Evolutionary conservation across 1,140 invertebrate species (phyloP).

Genomic region (Cotesia glomerata): DNA sequence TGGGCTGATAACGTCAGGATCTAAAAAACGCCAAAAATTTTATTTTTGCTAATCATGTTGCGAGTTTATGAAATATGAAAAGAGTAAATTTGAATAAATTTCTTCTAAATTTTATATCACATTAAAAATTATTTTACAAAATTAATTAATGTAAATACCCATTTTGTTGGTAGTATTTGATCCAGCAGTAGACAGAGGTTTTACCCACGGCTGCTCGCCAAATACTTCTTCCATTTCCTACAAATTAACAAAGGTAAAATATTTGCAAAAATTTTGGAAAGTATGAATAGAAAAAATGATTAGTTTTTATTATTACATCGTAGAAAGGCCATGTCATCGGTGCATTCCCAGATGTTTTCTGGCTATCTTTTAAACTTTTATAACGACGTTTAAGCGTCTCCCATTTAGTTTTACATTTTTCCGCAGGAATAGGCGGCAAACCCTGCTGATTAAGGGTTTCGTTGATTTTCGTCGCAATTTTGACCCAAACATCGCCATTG

Average conservation of each 20-base stretch:
- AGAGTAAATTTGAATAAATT: background rate
- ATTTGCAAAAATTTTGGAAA: background rate
- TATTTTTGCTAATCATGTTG: background rate
- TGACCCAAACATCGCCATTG: too few relatives aligned
- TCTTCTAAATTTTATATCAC: too few relatives aligned
- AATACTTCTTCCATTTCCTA: background rate
- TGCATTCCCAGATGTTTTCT: background rate
- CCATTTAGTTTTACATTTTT: background rate
- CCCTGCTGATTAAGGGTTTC: too few relatives aligned
- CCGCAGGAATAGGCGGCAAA: background rate
- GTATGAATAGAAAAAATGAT: background rate
- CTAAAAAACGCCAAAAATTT: background rate
- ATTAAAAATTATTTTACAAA: too few relatives aligned
- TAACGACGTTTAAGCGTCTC: slow-evolving; percentile 1
- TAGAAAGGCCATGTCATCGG: background rate
- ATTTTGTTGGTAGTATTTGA: too few relatives aligned
- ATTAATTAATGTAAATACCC: too few relatives aligned
- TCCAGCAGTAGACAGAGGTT: too few relatives aligned
- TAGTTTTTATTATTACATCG: background rate
- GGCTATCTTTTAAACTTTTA: slow-evolving; percentile 2
- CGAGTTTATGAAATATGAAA: background rate
- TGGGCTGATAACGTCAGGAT: background rate
- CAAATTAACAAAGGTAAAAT: background rate
- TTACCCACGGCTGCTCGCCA: too few relatives aligned
- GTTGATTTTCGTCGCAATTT: too few relatives aligned